Conservation (phyloP, 2,113 vertebrate genomes). For the Sceloporus undulatus region DNA sequence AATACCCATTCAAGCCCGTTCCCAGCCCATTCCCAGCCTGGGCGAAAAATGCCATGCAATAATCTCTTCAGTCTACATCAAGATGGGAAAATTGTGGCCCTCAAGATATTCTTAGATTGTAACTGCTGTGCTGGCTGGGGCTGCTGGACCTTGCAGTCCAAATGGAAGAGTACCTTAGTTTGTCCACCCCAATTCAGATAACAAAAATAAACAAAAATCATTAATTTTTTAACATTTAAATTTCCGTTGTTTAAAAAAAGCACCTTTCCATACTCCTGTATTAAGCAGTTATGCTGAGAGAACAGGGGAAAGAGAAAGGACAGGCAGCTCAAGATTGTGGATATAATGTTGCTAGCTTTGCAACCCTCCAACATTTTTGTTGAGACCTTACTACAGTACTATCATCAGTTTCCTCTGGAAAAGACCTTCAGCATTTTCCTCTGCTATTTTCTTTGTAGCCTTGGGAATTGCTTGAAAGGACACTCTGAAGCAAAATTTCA, state of each 20-base stretch:
- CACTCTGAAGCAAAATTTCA: neutral
- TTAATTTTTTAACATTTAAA: neutral
- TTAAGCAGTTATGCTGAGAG: neutral
- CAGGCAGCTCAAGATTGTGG: neutral
- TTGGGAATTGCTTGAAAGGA: neutral
- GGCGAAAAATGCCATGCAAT: too few relatives aligned
- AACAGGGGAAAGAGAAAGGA: too few relatives aligned
- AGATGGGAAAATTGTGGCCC: neutral
- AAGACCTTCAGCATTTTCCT: neutral
- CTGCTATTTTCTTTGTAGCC: neutral
- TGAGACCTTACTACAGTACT: neutral
- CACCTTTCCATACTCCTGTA: neutral
- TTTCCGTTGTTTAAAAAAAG: neutral
- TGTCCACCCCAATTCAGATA: too few relatives aligned
- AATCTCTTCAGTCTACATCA: neutral
- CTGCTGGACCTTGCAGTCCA: too few relatives aligned
- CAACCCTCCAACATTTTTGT: neutral
- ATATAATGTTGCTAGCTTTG: neutral
- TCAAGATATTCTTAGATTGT: neutral
- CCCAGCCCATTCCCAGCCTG: too few relatives aligned
- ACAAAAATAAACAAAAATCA: too few relatives aligned
- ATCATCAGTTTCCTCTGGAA: neutral
- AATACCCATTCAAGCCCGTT: too few relatives aligned
- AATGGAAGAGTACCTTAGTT: neutral
- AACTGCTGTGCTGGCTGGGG: too few relatives aligned